These are phyloP conservation scores for Ectobius pallidus DNA, from an alignment of 2,888 invertebrate species.

Conservation along the genomic window DNA sequence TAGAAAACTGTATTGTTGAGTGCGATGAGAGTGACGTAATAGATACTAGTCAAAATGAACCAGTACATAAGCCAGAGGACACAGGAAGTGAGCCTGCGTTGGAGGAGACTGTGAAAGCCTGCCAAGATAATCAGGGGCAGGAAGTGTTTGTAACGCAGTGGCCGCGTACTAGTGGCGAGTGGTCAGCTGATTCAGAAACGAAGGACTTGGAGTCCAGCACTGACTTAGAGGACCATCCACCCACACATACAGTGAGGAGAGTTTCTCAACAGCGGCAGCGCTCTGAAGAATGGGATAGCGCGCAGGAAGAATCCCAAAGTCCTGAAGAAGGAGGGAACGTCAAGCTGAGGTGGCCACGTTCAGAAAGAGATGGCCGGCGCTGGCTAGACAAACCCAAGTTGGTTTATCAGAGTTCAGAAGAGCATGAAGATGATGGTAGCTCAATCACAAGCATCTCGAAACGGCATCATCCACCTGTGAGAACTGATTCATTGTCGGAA, in stretches of 20 bases:
- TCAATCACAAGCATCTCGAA: slow-evolving; percentile 39
- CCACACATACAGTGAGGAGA: background rate
- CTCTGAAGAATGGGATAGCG: slow-evolving; percentile 48
- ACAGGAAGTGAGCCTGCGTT: background rate
- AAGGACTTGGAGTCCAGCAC: slow-evolving; percentile 18
- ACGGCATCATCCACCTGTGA: slow-evolving; percentile 47
- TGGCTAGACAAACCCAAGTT: slow-evolving; percentile 50
- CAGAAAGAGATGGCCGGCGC: background rate
- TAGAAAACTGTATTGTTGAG: background rate
- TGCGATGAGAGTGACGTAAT: background rate
- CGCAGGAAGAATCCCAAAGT: slow-evolving; percentile 54
- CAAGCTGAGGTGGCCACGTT: background rate
- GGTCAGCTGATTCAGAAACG: background rate
- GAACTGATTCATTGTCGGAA: slow-evolving; percentile 74
- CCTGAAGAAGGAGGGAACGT: slow-evolving; percentile 52
- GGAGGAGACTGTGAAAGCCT: background rate
- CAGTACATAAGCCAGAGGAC: background rate
- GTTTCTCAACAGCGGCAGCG: slow-evolving; percentile 15
- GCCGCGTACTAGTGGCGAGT: slow-evolving; percentile 46
- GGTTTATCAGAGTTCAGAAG: slow-evolving; percentile 75
- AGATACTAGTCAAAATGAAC: background rate
- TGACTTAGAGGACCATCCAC: slow-evolving; percentile 23
- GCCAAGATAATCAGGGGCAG: background rate
- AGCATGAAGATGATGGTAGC: slow-evolving; percentile 65
- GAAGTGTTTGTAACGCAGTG: slow-evolving; percentile 51